A percentile compares a stretch with the other conserved stretches of the same genome.
These are phyloP conservation scores for Drosophila saltans DNA, from an alignment of 1,140 invertebrate genomes.

Conservation along the genomic window DNA sequence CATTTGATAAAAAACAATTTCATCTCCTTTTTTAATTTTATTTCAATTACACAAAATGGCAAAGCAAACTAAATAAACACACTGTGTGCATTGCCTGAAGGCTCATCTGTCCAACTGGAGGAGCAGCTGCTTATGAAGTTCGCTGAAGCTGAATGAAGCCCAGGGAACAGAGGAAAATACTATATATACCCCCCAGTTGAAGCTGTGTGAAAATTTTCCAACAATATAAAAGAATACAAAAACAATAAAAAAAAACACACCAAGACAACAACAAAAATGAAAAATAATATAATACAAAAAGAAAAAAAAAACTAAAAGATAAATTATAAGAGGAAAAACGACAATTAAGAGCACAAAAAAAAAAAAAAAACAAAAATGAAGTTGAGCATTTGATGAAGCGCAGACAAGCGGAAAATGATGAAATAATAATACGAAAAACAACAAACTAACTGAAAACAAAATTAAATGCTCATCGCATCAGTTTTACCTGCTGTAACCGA, in stretches of 20 bases:
- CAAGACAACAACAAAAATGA: conserved; percentile 34
- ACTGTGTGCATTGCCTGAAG: conserved; percentile 53
- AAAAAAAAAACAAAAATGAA: conserved; percentile 39
- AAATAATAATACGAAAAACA: conserved; percentile 57
- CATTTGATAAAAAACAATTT: conserved; percentile 70
- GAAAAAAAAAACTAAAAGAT: conserved; percentile 20
- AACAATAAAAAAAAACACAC: neutral
- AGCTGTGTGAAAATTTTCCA: conserved; percentile 49
- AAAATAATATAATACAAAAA: neutral
- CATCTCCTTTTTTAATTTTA: conserved; percentile 43
- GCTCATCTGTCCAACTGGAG: conserved; percentile 53
- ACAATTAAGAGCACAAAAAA: conserved; percentile 58
- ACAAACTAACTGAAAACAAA: conserved; percentile 37
- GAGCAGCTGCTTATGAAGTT: conserved; percentile 64
- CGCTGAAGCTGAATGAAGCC: conserved; percentile 54
- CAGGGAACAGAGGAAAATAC: conserved; percentile 28
- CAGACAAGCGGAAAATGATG: conserved; percentile 66
- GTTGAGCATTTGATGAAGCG: conserved; percentile 68
- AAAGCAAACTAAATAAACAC: conserved; percentile 63
- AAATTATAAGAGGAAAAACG: conserved; percentile 58
- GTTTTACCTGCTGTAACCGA: conserved; percentile 28
- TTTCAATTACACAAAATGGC: conserved; percentile 71
- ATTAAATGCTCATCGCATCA: conserved; percentile 55
- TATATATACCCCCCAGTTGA: conserved; percentile 27
- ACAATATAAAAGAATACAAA: conserved; percentile 16